Percentiles rank a stretch among this genome's conserved stretches.
phyloP scores from a whole-genome alignment of 2,888 invertebrate species.

The Caenorhabditis imperialis region DNA sequence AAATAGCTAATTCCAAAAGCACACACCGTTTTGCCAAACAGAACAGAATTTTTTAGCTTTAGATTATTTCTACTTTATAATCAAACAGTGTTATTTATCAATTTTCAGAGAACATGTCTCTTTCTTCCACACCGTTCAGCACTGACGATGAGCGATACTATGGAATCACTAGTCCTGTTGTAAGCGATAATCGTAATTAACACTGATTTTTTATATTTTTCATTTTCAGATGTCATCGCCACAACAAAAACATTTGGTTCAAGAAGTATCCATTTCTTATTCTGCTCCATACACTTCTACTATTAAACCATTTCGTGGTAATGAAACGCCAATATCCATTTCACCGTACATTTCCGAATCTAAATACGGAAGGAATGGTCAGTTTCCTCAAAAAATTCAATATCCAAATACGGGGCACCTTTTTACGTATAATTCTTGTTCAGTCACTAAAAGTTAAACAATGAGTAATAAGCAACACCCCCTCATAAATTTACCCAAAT shows the following conservation, averaged over 20 bases:
- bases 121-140: slow-evolving; percentile 44
- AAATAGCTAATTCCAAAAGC: too few species aligned
- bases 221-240: slow-evolving; percentile 48
- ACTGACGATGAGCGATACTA: slow-evolving; percentile 44
- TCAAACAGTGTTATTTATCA: not conserved
- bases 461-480: slow-evolving; percentile 28
- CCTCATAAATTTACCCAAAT: slow-evolving; percentile 18
- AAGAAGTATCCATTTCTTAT: slow-evolving; percentile 59
- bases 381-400: not conserved
- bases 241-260: slow-evolving; percentile 43
- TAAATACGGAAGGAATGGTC: slow-evolving; percentile 23
- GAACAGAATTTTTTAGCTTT: too few species aligned
- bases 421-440: too few species aligned
- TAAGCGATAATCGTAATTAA: slow-evolving; percentile 3
- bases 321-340: too few species aligned
- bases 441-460: slow-evolving; percentile 22
- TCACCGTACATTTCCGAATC: slow-evolving; percentile 14
- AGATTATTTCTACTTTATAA: too few species aligned
- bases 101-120: slow-evolving; percentile 42
- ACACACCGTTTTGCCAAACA: too few species aligned
- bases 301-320: too few species aligned
- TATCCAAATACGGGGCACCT: too few species aligned
- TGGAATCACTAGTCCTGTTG: slow-evolving; percentile 14
- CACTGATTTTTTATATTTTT: not conserved
- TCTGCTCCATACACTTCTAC: slow-evolving; percentile 50